phyloP scores from a whole-genome alignment of 2,113 vertebrate species.

The Planiliza haematocheilus region DNA sequence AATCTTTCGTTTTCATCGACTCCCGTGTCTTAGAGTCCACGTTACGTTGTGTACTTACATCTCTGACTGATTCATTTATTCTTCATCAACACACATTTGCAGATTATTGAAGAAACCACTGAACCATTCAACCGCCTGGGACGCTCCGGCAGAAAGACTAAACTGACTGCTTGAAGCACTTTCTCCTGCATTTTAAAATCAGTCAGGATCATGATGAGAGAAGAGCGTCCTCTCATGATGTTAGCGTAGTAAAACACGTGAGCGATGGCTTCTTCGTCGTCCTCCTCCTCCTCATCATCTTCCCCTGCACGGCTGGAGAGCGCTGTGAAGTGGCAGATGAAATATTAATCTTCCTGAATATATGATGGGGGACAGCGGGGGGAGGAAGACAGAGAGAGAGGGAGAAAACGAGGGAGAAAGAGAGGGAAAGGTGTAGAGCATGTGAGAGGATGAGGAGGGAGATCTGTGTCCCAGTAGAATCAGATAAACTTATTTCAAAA shows the following conservation, averaged over 20 bases:
- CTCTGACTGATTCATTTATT: too few species aligned
- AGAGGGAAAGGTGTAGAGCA: conserved; percentile 3
- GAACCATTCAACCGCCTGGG: too few species aligned
- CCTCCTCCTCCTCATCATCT: background rate
- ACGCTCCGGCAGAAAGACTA: too few species aligned
- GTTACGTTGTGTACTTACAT: too few species aligned
- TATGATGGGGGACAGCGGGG: conserved; percentile 51
- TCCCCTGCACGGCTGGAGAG: background rate
- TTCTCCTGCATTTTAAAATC: background rate
- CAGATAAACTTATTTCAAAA: too few species aligned
- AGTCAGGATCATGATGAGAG: background rate
- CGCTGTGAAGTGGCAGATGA: conserved; percentile 57
- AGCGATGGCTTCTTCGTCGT: background rate
- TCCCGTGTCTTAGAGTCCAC: too few species aligned
- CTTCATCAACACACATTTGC: too few species aligned
- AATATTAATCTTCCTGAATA: conserved; percentile 73
- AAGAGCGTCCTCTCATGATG: background rate
- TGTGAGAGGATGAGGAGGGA: too few species aligned
- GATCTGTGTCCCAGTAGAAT: too few species aligned
- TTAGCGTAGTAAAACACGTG: conserved; percentile 40
- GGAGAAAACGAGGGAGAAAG: background rate
- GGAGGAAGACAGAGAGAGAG: background rate
- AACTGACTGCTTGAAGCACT: background rate
- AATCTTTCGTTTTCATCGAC: too few species aligned
- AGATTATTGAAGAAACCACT: too few species aligned